phyloP scores from a whole-genome alignment of 2,113 vertebrate species.

The Bambusicola thoracicus region DNA sequence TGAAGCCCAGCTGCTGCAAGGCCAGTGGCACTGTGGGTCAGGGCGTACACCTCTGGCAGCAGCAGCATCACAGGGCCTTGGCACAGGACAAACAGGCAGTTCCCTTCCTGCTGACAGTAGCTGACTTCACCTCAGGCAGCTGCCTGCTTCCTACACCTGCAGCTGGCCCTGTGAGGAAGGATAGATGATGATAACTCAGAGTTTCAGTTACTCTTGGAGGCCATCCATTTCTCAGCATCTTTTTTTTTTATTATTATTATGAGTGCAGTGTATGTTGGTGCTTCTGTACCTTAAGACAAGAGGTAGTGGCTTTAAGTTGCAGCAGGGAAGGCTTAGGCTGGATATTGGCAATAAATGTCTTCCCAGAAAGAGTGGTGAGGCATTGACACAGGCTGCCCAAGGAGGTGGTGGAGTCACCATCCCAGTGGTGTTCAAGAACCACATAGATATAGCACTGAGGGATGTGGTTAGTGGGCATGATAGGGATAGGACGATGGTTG shows the following conservation, averaged over 20 bases:
- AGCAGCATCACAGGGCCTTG: neutral
- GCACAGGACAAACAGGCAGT: neutral
- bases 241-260: too few relatives aligned
- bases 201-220: neutral
- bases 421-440: too few relatives aligned
- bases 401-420: too few relatives aligned
- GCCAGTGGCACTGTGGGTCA: fast-evolving
- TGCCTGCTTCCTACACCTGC: neutral
- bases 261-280: neutral
- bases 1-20: neutral
- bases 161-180: neutral
- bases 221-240: neutral
- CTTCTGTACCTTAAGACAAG: neutral
- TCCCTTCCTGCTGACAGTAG: neutral
- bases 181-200: neutral
- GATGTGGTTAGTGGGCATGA: too few relatives aligned
- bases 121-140: neutral
- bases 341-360: too few relatives aligned
- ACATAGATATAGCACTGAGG: too few relatives aligned
- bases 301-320: too few relatives aligned
- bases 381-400: too few relatives aligned
- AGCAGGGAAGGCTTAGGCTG: too few relatives aligned
- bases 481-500: too few relatives aligned
- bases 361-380: too few relatives aligned
- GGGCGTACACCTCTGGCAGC: neutral